Evolutionary conservation across 2,797 vertebrate species (phyloP).

Genomic region (Mus spretus): DNA sequence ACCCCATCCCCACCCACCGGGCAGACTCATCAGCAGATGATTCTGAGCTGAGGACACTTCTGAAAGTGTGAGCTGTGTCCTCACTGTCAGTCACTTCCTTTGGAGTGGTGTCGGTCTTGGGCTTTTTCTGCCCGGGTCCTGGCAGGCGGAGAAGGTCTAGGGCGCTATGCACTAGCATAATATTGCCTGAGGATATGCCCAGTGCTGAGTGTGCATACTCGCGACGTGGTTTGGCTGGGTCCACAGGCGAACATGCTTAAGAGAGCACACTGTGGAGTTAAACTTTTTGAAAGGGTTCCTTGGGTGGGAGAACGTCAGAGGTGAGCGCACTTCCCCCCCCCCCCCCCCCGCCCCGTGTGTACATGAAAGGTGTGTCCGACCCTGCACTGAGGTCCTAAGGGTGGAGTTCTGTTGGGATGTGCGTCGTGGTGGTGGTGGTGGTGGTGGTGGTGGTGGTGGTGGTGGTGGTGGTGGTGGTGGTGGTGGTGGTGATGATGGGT

Average conservation of each 20-base stretch:
- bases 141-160: too few relatives aligned
- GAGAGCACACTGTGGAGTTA: neutral
- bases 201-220: neutral
- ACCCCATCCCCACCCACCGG: neutral
- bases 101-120: neutral
- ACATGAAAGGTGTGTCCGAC: neutral
- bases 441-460: neutral
- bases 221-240: neutral
- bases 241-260: neutral
- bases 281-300: neutral
- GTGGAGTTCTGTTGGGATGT: neutral
- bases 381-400: neutral
- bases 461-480: neutral
- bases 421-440: neutral
- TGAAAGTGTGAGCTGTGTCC: neutral
- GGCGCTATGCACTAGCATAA: accelerated
- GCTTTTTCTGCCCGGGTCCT: neutral
- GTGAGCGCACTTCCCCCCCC: neutral
- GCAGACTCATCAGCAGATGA: neutral
- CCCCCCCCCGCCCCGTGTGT: too few relatives aligned
- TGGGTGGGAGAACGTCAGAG: neutral
- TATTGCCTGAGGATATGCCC: neutral
- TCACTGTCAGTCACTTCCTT: neutral
- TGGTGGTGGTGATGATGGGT: neutral
- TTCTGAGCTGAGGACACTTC: neutral